Evolutionary conservation across 2,888 invertebrate species (phyloP).

Genomic region (Abrostola tripartita): DNA sequence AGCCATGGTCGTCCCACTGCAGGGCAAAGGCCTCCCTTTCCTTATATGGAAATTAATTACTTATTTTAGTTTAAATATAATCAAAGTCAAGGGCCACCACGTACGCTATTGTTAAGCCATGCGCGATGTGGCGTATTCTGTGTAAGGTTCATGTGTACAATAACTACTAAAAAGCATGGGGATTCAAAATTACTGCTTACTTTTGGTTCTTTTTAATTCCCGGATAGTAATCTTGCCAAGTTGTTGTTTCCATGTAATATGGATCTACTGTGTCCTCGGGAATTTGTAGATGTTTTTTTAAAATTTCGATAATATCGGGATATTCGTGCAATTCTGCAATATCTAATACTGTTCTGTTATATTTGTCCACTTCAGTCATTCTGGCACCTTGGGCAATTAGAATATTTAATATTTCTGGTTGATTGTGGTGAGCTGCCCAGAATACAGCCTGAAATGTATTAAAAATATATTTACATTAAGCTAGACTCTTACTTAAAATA

Average conservation of each 20-base stretch:
- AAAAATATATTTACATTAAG: background rate
- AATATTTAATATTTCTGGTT: constrained; percentile 84
- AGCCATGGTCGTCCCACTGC: no score
- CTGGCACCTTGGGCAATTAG: constrained; percentile 87
- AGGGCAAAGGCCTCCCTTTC: no score
- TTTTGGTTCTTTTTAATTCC: constrained; percentile 72
- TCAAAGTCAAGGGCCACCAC: no score
- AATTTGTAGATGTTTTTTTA: constrained; percentile 74
- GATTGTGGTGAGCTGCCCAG: constrained; percentile 89
- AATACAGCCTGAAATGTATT: constrained; percentile 87
- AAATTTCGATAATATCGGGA: constrained; percentile 78
- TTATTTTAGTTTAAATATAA: no score
- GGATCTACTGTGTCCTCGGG: constrained; percentile 61
- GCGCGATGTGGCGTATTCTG: no score
- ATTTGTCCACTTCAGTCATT: constrained; percentile 82
- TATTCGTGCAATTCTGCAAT: constrained; percentile 87
- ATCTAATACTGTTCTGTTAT: constrained; percentile 83
- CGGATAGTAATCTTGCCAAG: constrained; percentile 88
- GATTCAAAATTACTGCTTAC: constrained; percentile 58
- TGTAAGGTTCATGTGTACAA: background rate
- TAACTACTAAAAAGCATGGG: no score
- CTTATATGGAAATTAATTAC: no score
- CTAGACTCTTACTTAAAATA: background rate
- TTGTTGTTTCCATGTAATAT: constrained; percentile 56
- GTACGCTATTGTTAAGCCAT: no score